phyloP scores from a whole-genome alignment of 2,888 invertebrate species.

The Brassicogethes aeneus region DNA sequence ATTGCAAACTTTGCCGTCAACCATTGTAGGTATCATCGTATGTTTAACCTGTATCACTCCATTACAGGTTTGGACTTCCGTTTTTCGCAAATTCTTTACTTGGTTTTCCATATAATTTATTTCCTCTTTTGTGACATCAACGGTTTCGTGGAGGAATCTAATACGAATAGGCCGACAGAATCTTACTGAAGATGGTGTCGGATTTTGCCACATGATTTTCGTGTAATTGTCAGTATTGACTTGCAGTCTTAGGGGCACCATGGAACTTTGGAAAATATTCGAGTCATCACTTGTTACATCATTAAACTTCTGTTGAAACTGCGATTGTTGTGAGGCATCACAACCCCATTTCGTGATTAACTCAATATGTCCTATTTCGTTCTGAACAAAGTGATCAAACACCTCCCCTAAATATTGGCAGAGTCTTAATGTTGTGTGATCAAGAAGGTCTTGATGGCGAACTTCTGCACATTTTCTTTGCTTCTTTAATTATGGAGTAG shows the following conservation, averaged over 20 bases:
- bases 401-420: no score
- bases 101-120: conserved; percentile 15
- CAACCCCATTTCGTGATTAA: conserved; percentile 20
- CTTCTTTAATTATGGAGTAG: no score
- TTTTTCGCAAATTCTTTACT: not conserved
- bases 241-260: conserved; percentile 19
- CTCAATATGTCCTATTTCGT: conserved; percentile 9
- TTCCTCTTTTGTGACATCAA: conserved; percentile 22
- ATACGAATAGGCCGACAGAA: conserved; percentile 26
- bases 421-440: no score
- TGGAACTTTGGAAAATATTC: conserved; percentile 26
- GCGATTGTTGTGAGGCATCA: conserved; percentile 22
- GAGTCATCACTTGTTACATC: conserved; percentile 16
- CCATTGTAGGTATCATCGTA: no score
- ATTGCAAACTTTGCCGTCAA: no score
- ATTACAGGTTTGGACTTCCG: no score
- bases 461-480: no score
- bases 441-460: no score
- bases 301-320: conserved; percentile 24
- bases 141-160: conserved; percentile 21
- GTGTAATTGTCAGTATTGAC: conserved; percentile 12
- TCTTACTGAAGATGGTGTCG: conserved; percentile 23
- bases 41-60: no score
- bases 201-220: conserved; percentile 25
- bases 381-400: no score